phyloP scores from a whole-genome alignment of 1,140 invertebrate genomes.

The Polypedilum vanderplanki region DNA sequence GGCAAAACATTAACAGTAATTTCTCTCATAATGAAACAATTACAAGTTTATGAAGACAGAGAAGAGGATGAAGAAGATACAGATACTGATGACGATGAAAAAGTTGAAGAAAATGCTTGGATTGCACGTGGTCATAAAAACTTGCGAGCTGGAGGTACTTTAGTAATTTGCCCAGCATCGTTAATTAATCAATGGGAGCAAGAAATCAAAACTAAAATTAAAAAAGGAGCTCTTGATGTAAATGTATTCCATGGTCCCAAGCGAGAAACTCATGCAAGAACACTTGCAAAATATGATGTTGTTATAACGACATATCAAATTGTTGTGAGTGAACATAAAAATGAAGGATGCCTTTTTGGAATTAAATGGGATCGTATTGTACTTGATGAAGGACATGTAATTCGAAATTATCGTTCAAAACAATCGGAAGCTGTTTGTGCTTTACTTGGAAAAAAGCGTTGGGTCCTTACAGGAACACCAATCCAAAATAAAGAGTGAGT shows the following conservation, averaged over 20 bases:
- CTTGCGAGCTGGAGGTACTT: constrained; percentile 46
- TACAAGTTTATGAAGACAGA: constrained; percentile 36
- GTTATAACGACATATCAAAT: constrained; percentile 75
- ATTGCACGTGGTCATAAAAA: constrained; percentile 38
- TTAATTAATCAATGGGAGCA: constrained; percentile 77
- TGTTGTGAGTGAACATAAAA: constrained; percentile 48
- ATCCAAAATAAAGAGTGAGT: constrained; percentile 94
- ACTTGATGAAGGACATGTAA: constrained; percentile 86
- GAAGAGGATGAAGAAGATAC: constrained; percentile 41
- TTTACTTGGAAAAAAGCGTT: constrained; percentile 57
- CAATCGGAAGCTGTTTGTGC: constrained; percentile 63
- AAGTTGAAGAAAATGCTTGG: constrained; percentile 40
- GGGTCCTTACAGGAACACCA: constrained; percentile 90
- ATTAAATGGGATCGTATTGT: constrained; percentile 74
- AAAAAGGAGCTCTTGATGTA: constrained; percentile 54
- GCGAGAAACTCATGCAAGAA: constrained; percentile 56
- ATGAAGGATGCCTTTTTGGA: constrained; percentile 35
- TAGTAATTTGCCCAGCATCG: constrained; percentile 85
- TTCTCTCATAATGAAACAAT: constrained; percentile 56
- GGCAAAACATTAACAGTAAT: constrained; percentile 93
- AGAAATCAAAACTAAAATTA: constrained; percentile 65
- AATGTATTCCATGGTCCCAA: constrained; percentile 74
- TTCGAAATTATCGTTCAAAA: constrained; percentile 79
- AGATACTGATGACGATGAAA: constrained; percentile 39
- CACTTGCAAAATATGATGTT: constrained; percentile 56